Conservation (phyloP, 2,888 invertebrate genomes). For the Laspeyria flexula region DNA sequence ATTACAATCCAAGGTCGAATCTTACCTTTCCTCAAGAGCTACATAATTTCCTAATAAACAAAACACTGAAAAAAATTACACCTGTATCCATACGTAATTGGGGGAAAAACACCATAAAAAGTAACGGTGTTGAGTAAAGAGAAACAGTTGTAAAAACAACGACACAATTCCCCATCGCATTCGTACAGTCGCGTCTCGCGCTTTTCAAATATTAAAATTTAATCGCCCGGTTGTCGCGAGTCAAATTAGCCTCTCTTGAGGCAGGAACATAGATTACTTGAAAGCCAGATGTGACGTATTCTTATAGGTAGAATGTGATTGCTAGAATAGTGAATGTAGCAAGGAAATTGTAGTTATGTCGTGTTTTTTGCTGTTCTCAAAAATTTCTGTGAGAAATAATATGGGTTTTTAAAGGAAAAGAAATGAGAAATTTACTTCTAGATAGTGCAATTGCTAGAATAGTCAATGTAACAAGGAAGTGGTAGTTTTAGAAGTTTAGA, state of each 20-base stretch:
- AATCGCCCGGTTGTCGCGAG: constrained; percentile 86
- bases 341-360: neutral
- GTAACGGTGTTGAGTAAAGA: constrained; percentile 30
- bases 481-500: too few species aligned
- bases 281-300: constrained; percentile 12
- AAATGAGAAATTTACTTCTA: too few species aligned
- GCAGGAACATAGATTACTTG: constrained; percentile 61
- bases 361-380: neutral
- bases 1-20: too few species aligned
- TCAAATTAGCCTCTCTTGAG: constrained; percentile 84
- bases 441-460: too few species aligned
- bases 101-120: constrained; percentile 35
- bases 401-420: too few species aligned
- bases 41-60: too few species aligned
- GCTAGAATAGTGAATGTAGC: constrained; percentile 4
- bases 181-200: constrained; percentile 62
- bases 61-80: constrained; percentile 18
- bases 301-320: constrained; percentile 5
- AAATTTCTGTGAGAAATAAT: too few species aligned
- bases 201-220: constrained; percentile 87
- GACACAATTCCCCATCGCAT: constrained; percentile 71
- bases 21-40: too few species aligned
- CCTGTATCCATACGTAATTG: constrained; percentile 29
- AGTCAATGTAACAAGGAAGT: too few species aligned
- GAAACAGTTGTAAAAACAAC: constrained; percentile 67